A percentile compares a stretch with the other conserved stretches of the same genome.
Evolutionary conservation across 1,140 invertebrate species (phyloP).

Genomic region (Drosophila watanabei): DNA sequence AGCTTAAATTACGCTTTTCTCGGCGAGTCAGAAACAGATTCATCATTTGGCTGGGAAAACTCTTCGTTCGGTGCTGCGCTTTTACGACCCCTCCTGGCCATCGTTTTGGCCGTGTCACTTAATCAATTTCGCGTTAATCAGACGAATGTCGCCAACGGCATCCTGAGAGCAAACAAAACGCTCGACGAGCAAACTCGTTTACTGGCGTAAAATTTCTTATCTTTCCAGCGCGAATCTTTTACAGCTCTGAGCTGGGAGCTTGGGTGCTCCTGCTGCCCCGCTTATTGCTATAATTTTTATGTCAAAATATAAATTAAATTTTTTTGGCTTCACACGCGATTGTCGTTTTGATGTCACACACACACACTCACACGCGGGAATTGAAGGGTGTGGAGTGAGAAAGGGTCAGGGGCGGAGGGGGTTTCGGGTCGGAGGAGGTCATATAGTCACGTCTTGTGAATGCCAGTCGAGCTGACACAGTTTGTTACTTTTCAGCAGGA

Average conservation of each 20-base stretch:
- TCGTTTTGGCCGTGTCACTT: constrained; percentile 68
- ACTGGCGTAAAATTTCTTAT: constrained; percentile 61
- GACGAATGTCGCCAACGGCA: constrained; percentile 74
- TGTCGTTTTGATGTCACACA: constrained; percentile 80
- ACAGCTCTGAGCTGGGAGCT: constrained; percentile 18
- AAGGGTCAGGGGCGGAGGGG: constrained; percentile 1
- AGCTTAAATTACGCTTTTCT: constrained; percentile 43
- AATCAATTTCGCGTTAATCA: constrained; percentile 84
- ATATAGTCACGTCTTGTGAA: constrained; percentile 79
- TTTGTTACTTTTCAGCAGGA: constrained; percentile 79
- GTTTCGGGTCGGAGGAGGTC: constrained; percentile 44
- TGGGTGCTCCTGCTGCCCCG: constrained; percentile 23
- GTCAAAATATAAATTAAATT: constrained; percentile 85
- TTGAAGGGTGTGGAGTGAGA: constrained; percentile 7
- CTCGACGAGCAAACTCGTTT: constrained; percentile 41
- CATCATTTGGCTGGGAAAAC: constrained; percentile 35
- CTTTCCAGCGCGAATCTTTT: constrained; percentile 40
- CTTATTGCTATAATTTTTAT: constrained; percentile 84
- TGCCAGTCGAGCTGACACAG: constrained; percentile 80
- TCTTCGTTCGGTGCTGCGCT: constrained; percentile 17
- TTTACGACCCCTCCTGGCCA: constrained; percentile 35
- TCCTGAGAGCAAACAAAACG: constrained; percentile 72
- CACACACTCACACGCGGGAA: constrained; percentile 31
- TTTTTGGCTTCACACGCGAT: constrained; percentile 80
- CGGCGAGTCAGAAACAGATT: constrained; percentile 43